Percentiles rank a stretch among this genome's conserved stretches.
Evolutionary conservation across 2,888 invertebrate species (phyloP).

Genomic region (Trissolcus japonicus): DNA sequence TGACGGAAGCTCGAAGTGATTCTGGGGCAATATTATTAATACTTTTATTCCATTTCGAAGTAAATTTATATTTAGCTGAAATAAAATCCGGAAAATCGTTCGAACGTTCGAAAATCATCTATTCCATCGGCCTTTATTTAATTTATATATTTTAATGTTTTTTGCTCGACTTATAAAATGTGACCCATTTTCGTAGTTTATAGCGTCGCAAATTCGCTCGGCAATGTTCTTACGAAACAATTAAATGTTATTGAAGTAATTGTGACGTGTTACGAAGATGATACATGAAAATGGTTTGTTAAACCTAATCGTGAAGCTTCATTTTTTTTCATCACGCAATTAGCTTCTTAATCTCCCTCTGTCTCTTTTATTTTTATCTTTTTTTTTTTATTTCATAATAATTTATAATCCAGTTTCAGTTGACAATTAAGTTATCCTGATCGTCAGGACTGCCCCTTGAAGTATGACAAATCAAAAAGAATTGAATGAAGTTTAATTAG

Average conservation of each 20-base stretch:
- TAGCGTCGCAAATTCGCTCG: background rate
- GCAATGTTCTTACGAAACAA: slow-evolving; percentile 10
- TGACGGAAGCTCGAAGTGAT: too few species aligned
- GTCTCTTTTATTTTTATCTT: too few species aligned
- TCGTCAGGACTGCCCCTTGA: background rate
- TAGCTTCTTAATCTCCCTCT: too few species aligned
- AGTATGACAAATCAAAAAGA: background rate
- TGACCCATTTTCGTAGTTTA: slow-evolving; percentile 10
- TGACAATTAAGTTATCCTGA: background rate
- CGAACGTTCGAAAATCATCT: background rate
- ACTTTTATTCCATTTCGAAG: background rate
- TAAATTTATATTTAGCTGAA: background rate
- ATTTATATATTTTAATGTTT: too few species aligned
- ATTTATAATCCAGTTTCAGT: too few species aligned
- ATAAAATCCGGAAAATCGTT: background rate
- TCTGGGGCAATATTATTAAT: too few species aligned
- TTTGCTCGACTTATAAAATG: background rate
- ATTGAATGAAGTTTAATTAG: slow-evolving; percentile 8
- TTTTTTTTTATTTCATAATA: background rate
- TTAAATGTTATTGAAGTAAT: slow-evolving; percentile 23
- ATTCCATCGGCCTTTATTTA: too few species aligned
- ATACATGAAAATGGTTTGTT: background rate
- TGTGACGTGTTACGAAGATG: background rate
- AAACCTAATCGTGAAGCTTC: background rate
- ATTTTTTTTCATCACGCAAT: background rate